Conservation (phyloP, 2,113 vertebrate genomes). For the Lutjanus erythropterus region DNA sequence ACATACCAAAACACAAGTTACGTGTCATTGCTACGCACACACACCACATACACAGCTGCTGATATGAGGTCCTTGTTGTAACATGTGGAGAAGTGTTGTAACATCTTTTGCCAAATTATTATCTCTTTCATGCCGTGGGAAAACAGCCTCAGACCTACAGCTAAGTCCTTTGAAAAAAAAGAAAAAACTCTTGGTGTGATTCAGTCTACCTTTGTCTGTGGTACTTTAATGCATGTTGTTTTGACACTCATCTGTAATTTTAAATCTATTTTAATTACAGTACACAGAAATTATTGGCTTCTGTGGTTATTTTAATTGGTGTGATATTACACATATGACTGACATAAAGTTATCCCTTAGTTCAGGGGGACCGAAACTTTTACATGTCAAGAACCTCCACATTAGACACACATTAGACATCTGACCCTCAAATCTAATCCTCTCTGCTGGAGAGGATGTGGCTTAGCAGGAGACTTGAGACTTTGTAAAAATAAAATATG, state of each 20-base stretch:
- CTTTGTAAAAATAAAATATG: no score
- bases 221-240: slow-evolving; percentile 2
- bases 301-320: not conserved
- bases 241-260: slow-evolving; percentile 15
- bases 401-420: no score
- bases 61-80: slow-evolving; percentile 71
- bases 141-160: slow-evolving; percentile 7
- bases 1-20: slow-evolving; percentile 35
- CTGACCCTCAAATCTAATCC: no score
- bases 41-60: slow-evolving; percentile 49
- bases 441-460: no score
- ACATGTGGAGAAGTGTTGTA: slow-evolving; percentile 71
- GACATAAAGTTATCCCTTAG: not conserved
- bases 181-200: slow-evolving; percentile 6
- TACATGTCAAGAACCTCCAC: no score
- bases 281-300: not conserved
- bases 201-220: slow-evolving; percentile 8
- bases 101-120: slow-evolving; percentile 68
- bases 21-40: slow-evolving; percentile 17
- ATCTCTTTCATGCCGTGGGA: slow-evolving; percentile 45
- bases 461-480: no score
- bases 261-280: not conserved
- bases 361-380: no score
- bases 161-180: slow-evolving; percentile 26
- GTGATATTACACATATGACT: not conserved